Evolutionary conservation across 2,113 vertebrate genomes (phyloP).

Genomic region (Siphamia tubifer): DNA sequence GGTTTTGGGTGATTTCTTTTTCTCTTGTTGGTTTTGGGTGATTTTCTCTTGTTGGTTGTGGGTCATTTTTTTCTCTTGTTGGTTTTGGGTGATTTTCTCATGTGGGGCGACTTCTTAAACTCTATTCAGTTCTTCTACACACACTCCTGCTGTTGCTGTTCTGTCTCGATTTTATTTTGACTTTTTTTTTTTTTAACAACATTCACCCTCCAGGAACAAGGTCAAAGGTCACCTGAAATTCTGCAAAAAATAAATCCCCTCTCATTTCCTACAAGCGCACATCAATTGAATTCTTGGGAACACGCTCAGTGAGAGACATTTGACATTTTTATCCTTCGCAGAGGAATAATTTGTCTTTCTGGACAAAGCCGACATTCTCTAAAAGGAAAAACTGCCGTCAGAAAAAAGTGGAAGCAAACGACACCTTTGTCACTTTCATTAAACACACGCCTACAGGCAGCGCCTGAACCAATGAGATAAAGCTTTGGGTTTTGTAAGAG

Average conservation of each 20-base stretch:
- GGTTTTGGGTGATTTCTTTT: no score
- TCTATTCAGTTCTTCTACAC: no score
- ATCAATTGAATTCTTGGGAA: conserved; percentile 61
- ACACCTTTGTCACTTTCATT: conserved; percentile 73
- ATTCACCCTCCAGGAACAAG: neutral
- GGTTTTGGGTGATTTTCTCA: no score
- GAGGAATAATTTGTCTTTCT: conserved; percentile 67
- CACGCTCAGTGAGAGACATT: conserved; percentile 46
- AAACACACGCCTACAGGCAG: conserved; percentile 58
- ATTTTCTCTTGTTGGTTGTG: no score
- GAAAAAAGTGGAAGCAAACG: conserved; percentile 60
- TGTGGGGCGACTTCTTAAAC: no score
- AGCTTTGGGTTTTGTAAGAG: conserved; percentile 58
- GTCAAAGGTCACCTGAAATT: neutral
- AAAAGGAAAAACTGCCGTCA: conserved; percentile 38
- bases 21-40: no score
- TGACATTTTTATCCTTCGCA: conserved; percentile 68
- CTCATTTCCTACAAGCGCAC: conserved; percentile 25
- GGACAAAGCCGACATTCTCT: conserved; percentile 50
- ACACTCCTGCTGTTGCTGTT: conserved; percentile 29
- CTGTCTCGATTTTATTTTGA: conserved; percentile 23
- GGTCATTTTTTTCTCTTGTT: no score
- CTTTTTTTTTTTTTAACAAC: no score
- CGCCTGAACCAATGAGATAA: conserved; percentile 81
- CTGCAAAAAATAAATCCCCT: conserved; percentile 30